Conservation (phyloP, 2,797 vertebrate species). For the Myotis planiceps region DNA sequence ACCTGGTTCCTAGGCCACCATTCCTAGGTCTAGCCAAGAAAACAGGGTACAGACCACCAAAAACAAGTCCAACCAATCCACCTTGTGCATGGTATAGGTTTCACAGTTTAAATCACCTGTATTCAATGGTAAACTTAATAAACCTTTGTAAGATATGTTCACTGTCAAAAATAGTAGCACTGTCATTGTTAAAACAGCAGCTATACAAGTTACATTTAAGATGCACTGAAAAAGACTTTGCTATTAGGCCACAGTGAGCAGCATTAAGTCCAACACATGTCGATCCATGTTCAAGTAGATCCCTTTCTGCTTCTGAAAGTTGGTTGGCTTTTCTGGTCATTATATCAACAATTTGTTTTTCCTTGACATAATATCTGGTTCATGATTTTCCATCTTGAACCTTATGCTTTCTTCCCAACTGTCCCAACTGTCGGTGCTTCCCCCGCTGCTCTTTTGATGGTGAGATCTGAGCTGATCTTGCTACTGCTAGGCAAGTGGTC, state of each 20-base stretch:
- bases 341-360: not conserved
- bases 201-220: conserved; percentile 88
- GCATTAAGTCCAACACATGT: conserved; percentile 87
- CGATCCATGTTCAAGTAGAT: conserved; percentile 86
- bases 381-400: not conserved
- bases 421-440: fast-evolving
- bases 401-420: not conserved
- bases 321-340: not conserved
- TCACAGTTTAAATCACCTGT: not conserved
- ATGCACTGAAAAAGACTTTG: conserved; percentile 90
- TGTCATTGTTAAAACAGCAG: conserved; percentile 90
- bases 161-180: conserved; percentile 91
- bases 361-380: not conserved
- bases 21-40: not conserved
- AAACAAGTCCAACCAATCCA: not conserved
- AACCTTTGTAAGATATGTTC: conserved; percentile 81
- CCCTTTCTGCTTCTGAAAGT: conserved; percentile 71
- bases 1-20: not conserved
- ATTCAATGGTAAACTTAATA: conserved; percentile 87
- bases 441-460: not conserved
- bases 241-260: conserved; percentile 88
- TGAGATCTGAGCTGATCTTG: not conserved
- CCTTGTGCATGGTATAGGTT: not conserved
- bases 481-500: not conserved
- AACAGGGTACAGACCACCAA: not conserved